Evolutionary conservation across 2,888 invertebrate species (phyloP), one percentile per base, ranked within the genome.

Genomic region (Patella pellucida): DNA sequence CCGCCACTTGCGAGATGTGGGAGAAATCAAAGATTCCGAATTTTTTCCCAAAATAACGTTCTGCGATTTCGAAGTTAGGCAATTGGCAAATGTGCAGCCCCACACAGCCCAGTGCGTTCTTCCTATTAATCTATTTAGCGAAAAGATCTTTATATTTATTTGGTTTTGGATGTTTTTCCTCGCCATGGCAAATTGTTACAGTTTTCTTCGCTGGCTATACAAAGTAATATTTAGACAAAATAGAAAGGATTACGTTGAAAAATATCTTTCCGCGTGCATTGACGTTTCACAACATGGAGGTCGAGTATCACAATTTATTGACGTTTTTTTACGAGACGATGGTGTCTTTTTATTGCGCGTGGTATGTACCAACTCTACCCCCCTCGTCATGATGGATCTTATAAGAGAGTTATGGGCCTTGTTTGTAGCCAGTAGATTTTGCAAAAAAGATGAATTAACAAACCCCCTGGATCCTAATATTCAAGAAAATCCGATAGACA

Each of bases 121-220:
- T 62, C 62, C 62, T 12, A 62, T 62, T 7, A 62, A 62, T 62
- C 62, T 62, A 3, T 62, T 62, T 62, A 23, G 14, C 19, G 62
- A 62, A 62, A 62, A 62, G 15, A 62, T 62, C 14, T 62, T 9
- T 23, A 62, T 62, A 19, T 62, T 62, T 23, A 62, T 62, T 62
- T 62, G 62, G 62, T 62, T 62, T 62, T 62, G 62, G 62, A 23
- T 62, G 62, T 62, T 62, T 23, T 11, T 62, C 19, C 19, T 62
- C 23, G 62, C 62, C 11, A 23, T 23, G 19, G 23, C 15, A 4
- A 62, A 62, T 23, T 3, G 62, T 19, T 62, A 62, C 62, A 62
- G 62, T 23, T 62, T 62, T 23, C 19, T 62, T 14, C 19, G 9
- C 3, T 62, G 62, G 62, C 14, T 62, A 23, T 62, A 62, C 23